phyloP scores from a whole-genome alignment of 1,140 invertebrate genomes.

The Scaptomyza pallida region DNA sequence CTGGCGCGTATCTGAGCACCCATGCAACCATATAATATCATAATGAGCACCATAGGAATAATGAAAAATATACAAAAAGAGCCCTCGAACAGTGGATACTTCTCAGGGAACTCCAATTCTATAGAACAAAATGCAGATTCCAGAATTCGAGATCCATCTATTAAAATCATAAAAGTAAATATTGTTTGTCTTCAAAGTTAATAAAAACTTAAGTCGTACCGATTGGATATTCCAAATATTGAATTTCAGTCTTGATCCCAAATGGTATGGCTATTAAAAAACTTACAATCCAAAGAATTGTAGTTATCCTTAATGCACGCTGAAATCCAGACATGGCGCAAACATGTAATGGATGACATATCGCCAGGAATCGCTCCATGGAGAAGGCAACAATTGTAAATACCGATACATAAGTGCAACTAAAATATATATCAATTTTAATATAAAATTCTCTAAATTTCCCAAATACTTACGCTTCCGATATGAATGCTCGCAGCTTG shows the following conservation, averaged over 20 bases:
- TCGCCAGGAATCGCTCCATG: conserved; percentile 94
- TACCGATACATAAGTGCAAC: conserved; percentile 94
- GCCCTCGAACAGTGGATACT: conserved; percentile 90
- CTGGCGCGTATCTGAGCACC: conserved; percentile 88
- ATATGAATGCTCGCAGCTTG: conserved; percentile 92
- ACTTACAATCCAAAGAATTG: conserved; percentile 91
- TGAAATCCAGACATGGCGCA: conserved; percentile 92
- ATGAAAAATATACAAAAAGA: conserved; percentile 93
- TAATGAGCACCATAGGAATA: conserved; percentile 91
- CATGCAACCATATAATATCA: conserved; percentile 91
- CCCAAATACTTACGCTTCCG: conserved; percentile 90
- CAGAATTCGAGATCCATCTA: conserved; percentile 84
- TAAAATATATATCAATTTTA: conserved; percentile 70
- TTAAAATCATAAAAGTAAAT: not conserved
- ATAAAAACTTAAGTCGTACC: conserved; percentile 83
- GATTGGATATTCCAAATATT: conserved; percentile 89
- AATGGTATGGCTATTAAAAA: conserved; percentile 92
- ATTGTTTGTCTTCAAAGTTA: not conserved
- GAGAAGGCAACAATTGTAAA: conserved; percentile 95
- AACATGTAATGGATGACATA: conserved; percentile 93
- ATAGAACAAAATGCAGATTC: conserved; percentile 92
- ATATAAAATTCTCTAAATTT: not conserved
- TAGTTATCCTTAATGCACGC: conserved; percentile 92
- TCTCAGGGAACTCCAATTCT: conserved; percentile 85
- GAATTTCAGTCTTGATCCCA: conserved; percentile 88